These are phyloP conservation scores for Carapus acus DNA, from an alignment of 2,797 vertebrate genomes.

Conservation along the genomic window DNA sequence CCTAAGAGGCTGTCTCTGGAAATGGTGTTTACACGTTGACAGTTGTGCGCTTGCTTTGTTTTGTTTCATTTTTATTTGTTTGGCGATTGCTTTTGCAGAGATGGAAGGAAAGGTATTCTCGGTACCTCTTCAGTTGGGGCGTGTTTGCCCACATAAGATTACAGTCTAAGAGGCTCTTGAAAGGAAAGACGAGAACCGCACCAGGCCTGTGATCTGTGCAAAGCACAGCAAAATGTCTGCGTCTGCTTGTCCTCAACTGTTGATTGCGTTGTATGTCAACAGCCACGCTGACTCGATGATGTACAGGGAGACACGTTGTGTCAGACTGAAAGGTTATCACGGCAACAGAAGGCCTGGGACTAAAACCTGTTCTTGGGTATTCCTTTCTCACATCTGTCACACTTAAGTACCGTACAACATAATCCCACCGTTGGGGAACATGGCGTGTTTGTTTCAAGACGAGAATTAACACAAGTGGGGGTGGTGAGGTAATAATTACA, in stretches of 20 bases:
- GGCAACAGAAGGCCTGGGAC: constrained; percentile 23
- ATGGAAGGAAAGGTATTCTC: constrained; percentile 8
- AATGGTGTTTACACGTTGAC: constrained; percentile 24
- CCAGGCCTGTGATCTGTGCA: constrained; percentile 42
- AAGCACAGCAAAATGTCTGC: constrained; percentile 9
- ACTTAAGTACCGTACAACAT: constrained; percentile 24
- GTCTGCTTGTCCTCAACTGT: constrained; percentile 19
- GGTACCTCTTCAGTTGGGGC: constrained; percentile 10
- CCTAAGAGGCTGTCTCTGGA: constrained; percentile 29
- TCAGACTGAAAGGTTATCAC: constrained; percentile 32
- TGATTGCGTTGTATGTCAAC: constrained; percentile 34
- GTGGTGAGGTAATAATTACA: background rate
- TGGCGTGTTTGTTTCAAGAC: constrained; percentile 52
- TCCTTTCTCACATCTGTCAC: constrained; percentile 25
- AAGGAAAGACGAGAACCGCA: constrained; percentile 40
- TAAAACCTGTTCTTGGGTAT: constrained; percentile 64
- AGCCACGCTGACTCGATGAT: constrained; percentile 32
- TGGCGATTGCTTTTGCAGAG: background rate
- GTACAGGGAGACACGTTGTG: constrained; percentile 13
- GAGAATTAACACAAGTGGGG: constrained; percentile 38
- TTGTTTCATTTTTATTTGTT: constrained; percentile 13
- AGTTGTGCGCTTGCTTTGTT: constrained; percentile 12
- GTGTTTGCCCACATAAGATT: constrained; percentile 39
- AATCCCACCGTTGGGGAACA: constrained; percentile 25
- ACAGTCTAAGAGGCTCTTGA: constrained; percentile 38